Conservation (phyloP, 2,797 vertebrate genomes). For the Coregonus ussuriensis region DNA sequence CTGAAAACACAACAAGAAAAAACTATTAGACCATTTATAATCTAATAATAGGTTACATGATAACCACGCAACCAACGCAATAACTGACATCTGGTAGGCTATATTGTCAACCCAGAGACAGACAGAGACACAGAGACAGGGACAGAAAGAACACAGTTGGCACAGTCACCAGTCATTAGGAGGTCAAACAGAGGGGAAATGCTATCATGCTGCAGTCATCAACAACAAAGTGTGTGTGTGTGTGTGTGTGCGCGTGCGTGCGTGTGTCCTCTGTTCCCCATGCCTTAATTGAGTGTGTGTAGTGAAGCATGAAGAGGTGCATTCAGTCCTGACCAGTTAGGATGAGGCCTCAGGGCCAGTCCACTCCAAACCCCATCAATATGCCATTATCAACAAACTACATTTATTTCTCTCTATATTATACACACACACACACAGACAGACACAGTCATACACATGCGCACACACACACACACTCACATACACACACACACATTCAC, state of each 20-base stretch:
- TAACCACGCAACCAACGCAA: neutral
- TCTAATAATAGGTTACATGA: neutral
- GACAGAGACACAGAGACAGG: neutral
- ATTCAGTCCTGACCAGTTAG: constrained; percentile 86
- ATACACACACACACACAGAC: constrained; percentile 45
- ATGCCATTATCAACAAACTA: constrained; percentile 93
- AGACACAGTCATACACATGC: constrained; percentile 34
- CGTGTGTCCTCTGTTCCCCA: constrained; percentile 59
- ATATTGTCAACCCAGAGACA: neutral
- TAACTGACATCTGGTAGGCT: neutral
- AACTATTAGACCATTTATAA: neutral
- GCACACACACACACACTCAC: constrained; percentile 34
- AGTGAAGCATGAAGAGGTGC: constrained; percentile 82
- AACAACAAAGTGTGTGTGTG: neutral
- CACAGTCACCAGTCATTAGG: neutral
- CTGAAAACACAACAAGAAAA: constrained; percentile 8
- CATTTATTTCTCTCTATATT: constrained; percentile 61
- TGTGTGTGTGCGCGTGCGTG: constrained; percentile 3
- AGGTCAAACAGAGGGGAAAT: neutral
- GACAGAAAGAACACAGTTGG: neutral
- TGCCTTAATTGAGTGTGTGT: constrained; percentile 77
- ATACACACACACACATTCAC: neutral
- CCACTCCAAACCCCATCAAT: constrained; percentile 89
- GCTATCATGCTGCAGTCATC: neutral
- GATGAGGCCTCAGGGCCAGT: constrained; percentile 83